Evolutionary conservation across 1,140 invertebrate genomes (phyloP), one percentile per base, ranked within the genome.

Genomic region (Rhopalosiphum padi): DNA sequence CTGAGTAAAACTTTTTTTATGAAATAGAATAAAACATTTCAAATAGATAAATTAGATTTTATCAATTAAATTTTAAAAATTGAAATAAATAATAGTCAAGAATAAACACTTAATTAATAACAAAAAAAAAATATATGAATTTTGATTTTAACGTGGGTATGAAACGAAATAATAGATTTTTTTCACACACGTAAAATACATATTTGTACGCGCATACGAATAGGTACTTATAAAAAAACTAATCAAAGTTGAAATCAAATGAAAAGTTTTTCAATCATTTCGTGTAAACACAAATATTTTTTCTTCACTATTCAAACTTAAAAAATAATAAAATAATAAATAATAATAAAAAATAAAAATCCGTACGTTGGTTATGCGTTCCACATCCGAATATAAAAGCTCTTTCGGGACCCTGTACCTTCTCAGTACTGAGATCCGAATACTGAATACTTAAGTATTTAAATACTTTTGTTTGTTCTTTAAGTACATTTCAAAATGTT

Each of bases 191-290:
- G 43, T 46, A 86, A 30, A 88, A 88, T 51, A 46, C 18, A 88
- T 88, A 88, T 88, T 88, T 88, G n/a, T 48, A 48, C 8, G n/a
- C 30, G 30, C 43, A 88, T 9, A 22, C 43, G 6, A 88, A 41
- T 2, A 41, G 41, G 43, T 88, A 43, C 15, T 5, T 25, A 60
- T n/a, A 68, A n/a, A 68, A 55, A 90, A 88, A 90, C 37, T 90
- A 60, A 90, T 41, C 37, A 37, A 43, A 60, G 89, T 43, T 30
- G 7, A 90, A 90, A 60, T 90, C 89, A 90, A 90, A 90, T 30
- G 89, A 90, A 60, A 60, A 90, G 89, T 60, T 90, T 90, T 90
- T 90, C 89, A 90, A 90, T 90, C 35, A 90, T 68, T 55, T 23
- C 11, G 37, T 41, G 37, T 41, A 90, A 90, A 55, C 51, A 30